Evolutionary conservation across 2,888 invertebrate genomes (phyloP).

Genomic region (Philereme transversata): DNA sequence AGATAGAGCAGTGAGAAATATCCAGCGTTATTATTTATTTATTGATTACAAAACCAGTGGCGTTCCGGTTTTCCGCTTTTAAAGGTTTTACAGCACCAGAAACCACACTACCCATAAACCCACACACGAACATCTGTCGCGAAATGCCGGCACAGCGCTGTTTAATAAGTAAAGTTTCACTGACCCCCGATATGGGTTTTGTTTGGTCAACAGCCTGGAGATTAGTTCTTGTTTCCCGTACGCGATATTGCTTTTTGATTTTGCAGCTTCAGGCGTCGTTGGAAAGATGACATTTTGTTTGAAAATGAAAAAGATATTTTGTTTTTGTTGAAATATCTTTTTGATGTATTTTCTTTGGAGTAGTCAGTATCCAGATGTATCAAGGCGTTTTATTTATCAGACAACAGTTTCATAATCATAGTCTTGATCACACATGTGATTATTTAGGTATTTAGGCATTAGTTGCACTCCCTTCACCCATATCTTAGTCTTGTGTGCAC

Average conservation of each 20-base stretch:
- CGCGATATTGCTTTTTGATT: conserved; percentile 27
- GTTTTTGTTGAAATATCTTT: conserved; percentile 13
- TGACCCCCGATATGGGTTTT: conserved; percentile 19
- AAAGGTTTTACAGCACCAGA: too few relatives aligned
- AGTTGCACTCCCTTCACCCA: too few relatives aligned
- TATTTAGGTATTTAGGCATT: too few relatives aligned
- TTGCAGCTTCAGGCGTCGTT: conserved; percentile 12
- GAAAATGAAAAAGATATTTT: background rate
- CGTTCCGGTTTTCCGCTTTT: too few relatives aligned
- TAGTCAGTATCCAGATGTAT: too few relatives aligned
- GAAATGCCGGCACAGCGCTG: conserved; percentile 2
- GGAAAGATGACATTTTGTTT: conserved; percentile 14
- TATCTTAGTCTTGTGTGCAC: too few relatives aligned
- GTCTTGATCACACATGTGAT: too few relatives aligned
- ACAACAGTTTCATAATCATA: too few relatives aligned
- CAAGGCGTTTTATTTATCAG: too few relatives aligned
- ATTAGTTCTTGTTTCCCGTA: conserved; percentile 22
- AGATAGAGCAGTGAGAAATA: too few relatives aligned
- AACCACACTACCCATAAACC: background rate
- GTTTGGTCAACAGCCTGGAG: conserved; percentile 23
- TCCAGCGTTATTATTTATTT: too few relatives aligned
- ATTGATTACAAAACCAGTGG: too few relatives aligned
- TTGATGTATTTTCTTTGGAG: background rate
- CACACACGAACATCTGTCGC: background rate
- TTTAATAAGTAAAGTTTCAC: background rate